These are phyloP conservation scores for Ornithoptera alexandrae DNA, from an alignment of 2,888 invertebrate genomes.

Conservation along the genomic window DNA sequence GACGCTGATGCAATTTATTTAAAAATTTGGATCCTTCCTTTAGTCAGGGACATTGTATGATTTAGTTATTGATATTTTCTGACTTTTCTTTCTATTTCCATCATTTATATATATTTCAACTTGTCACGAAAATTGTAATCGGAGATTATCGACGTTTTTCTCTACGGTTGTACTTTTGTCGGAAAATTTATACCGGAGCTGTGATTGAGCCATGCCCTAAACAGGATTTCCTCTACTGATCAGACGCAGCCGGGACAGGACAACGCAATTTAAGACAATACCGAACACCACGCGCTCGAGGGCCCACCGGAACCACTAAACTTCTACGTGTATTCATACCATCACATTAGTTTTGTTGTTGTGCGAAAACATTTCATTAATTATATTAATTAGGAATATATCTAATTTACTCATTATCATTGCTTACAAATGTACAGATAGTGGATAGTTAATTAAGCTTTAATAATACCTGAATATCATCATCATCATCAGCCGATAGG, in stretches of 20 bases:
- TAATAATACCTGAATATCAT: no score
- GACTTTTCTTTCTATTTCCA: no score
- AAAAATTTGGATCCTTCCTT: no score
- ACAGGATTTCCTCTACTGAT: conserved; percentile 37
- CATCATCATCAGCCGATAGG: no score
- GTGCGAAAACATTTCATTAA: no score
- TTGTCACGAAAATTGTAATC: background rate
- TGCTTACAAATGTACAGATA: no score
- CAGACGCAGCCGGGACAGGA: conserved; percentile 41
- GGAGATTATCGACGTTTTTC: background rate
- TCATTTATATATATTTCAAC: background rate
- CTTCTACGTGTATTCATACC: background rate
- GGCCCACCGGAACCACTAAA: background rate
- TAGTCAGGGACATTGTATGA: no score
- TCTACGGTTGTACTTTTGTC: conserved; percentile 1
- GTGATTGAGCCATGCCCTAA: conserved; percentile 29
- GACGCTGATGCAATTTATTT: background rate
- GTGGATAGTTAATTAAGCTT: no score
- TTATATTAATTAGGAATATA: no score
- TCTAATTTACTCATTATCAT: no score
- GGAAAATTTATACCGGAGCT: conserved; percentile 28
- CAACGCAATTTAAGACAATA: conserved; percentile 54
- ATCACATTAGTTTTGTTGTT: no score
- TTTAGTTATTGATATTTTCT: no score
- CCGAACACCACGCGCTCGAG: conserved; percentile 35